Percentiles rank a stretch among this genome's conserved stretches.
phyloP scores from a whole-genome alignment of 2,888 invertebrate genomes.

The Azorinus chamasolen region DNA sequence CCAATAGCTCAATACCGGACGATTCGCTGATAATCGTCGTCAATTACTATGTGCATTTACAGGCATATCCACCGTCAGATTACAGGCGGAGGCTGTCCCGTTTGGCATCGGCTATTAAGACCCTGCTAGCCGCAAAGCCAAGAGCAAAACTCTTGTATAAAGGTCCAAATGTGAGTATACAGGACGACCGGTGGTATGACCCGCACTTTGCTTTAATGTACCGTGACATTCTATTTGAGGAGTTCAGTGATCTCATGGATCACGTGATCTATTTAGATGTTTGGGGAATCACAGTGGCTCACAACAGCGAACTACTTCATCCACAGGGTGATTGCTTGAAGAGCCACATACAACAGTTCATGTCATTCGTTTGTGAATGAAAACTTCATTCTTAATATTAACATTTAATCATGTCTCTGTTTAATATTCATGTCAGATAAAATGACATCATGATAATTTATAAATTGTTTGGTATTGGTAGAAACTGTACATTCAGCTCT shows the following conservation, averaged over 20 bases:
- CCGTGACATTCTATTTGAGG: conserved; percentile 30
- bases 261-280: conserved; percentile 47
- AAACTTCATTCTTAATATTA: no score
- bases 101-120: conserved; percentile 13
- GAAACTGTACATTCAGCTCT: no score
- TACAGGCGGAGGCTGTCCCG: conserved; percentile 15
- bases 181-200: conserved; percentile 46
- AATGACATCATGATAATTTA: no score
- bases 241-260: conserved; percentile 35
- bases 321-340: conserved; percentile 21
- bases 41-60: conserved; percentile 36
- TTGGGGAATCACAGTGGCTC: conserved; percentile 47
- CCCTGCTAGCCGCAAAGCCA: conserved; percentile 37
- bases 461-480: no score
- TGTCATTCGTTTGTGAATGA: conserved; percentile 43
- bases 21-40: conserved; percentile 34
- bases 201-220: conserved; percentile 27
- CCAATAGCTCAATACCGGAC: conserved; percentile 5
- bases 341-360: conserved; percentile 49
- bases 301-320: conserved; percentile 37
- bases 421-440: no score
- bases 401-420: no score
- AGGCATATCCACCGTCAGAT: conserved; percentile 34
- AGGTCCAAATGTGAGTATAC: conserved; percentile 43
- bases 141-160: conserved; percentile 37